Conservation (phyloP, 2,113 vertebrate species). For the Sinocyclocheilus grahami region DNA sequence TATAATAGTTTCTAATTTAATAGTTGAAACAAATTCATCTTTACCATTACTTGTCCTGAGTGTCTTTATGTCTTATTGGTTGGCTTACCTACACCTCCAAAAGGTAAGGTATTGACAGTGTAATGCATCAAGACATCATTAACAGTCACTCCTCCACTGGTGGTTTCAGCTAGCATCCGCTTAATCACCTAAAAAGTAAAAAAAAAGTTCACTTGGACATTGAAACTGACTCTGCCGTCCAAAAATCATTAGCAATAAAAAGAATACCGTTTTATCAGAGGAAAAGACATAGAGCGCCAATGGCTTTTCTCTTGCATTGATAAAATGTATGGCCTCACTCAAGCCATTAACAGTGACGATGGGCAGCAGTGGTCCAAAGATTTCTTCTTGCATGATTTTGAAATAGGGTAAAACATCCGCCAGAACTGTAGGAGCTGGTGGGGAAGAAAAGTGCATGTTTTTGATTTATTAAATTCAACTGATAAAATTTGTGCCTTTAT, state of each 20-base stretch:
- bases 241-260: background rate
- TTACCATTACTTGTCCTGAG: background rate
- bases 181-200: slow-evolving; percentile 72
- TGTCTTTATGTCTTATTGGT: background rate
- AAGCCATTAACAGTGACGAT: slow-evolving; percentile 81
- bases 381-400: slow-evolving; percentile 94
- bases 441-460: background rate
- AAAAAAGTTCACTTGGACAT: background rate
- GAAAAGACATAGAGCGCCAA: slow-evolving; percentile 92
- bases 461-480: background rate
- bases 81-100: slow-evolving; percentile 86
- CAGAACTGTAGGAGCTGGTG: slow-evolving; percentile 86
- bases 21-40: background rate
- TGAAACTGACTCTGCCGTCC: background rate
- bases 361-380: slow-evolving; percentile 91
- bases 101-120: slow-evolving; percentile 77
- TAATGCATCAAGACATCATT: slow-evolving; percentile 88
- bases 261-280: slow-evolving; percentile 80
- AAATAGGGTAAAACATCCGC: slow-evolving; percentile 85
- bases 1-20: background rate
- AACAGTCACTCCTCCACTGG: slow-evolving; percentile 84
- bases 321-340: slow-evolving; percentile 87
- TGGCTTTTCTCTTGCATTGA: slow-evolving; percentile 89
- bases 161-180: slow-evolving; percentile 81
- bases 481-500: background rate